Conservation (phyloP, 2,113 vertebrate species). For the Emydura subglobosa region DNA sequence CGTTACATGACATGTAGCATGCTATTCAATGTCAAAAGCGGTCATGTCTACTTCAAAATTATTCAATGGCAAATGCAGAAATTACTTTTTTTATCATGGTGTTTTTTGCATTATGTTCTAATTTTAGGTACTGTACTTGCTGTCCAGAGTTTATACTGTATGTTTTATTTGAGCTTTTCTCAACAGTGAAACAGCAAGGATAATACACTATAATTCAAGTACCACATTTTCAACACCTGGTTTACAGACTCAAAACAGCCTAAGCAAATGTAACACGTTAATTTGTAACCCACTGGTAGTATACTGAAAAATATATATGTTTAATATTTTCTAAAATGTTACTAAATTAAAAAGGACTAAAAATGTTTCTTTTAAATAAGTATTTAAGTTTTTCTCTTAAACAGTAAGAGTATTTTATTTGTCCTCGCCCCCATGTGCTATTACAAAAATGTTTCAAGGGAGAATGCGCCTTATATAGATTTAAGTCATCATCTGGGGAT, state of each 20-base stretch:
- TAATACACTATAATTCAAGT: background rate
- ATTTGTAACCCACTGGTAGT: background rate
- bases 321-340: background rate
- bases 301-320: background rate
- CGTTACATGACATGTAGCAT: background rate
- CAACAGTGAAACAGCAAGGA: background rate
- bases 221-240: conserved; percentile 4
- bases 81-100: background rate
- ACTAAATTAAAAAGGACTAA: background rate
- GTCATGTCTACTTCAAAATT: background rate
- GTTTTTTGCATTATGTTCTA: background rate
- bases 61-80: background rate
- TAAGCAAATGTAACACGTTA: background rate
- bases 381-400: background rate
- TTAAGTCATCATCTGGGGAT: conserved; percentile 44
- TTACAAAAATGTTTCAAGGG: background rate
- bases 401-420: background rate
- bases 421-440: conserved; percentile 1
- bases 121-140: background rate
- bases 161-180: background rate
- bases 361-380: background rate
- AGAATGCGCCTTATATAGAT: conserved; percentile 33
- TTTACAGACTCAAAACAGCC: background rate
- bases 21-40: background rate
- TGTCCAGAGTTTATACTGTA: background rate